These are phyloP conservation scores for Bujurquina vittata DNA, from an alignment of 2,113 vertebrate genomes.

Conservation along the genomic window DNA sequence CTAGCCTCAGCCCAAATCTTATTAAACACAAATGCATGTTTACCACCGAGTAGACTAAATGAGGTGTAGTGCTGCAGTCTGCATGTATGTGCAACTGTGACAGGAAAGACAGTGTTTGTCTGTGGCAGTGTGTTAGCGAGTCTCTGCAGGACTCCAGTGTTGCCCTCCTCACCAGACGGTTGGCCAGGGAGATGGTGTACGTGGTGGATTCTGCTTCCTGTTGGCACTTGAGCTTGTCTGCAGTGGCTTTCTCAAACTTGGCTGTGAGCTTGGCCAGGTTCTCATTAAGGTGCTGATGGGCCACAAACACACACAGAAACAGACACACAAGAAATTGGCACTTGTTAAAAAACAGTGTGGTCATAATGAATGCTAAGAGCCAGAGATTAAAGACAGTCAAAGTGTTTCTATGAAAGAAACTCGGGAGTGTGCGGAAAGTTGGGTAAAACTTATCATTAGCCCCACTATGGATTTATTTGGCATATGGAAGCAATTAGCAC, in stretches of 20 bases:
- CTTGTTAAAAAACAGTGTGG: constrained; percentile 30
- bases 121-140: not conserved
- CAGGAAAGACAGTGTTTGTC: not conserved
- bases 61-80: not conserved
- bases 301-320: constrained; percentile 15
- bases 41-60: not conserved
- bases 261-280: constrained; percentile 91
- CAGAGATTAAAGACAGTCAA: constrained; percentile 39
- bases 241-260: constrained; percentile 91
- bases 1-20: not conserved
- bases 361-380: constrained; percentile 31
- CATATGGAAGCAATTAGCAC: constrained; percentile 73
- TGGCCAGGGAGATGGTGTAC: constrained; percentile 89
- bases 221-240: constrained; percentile 93
- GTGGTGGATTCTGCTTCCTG: constrained; percentile 90
- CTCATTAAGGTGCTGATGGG: constrained; percentile 87
- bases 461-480: constrained; percentile 64
- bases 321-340: constrained; percentile 27
- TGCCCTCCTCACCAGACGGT: constrained; percentile 89
- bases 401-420: constrained; percentile 25
- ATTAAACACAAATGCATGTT: too few relatives aligned
- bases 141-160: not conserved
- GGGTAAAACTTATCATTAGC: constrained; percentile 52
- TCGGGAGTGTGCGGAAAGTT: constrained; percentile 45
- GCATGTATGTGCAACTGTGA: not conserved